Evolutionary conservation across 2,113 vertebrate species (phyloP).

Genomic region (Daphoenositta chrysoptera): DNA sequence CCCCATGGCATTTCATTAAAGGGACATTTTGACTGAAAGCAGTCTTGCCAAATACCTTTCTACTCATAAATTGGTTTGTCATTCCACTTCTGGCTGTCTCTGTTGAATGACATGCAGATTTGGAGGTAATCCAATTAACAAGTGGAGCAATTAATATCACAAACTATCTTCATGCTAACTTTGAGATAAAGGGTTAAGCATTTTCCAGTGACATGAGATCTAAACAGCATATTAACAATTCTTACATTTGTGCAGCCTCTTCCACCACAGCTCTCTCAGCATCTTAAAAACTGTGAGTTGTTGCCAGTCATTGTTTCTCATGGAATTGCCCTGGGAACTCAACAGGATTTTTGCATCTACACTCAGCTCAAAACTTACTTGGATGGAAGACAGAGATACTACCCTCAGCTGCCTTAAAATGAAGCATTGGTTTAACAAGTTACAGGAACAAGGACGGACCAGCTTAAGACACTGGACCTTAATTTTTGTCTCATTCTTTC

Average conservation of each 20-base stretch:
- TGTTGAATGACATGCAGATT: conserved; percentile 18
- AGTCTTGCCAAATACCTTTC: conserved; percentile 59
- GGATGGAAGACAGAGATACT: background rate
- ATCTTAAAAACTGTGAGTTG: background rate
- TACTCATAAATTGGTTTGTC: conserved; percentile 51
- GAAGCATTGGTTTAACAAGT: background rate
- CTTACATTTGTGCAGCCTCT: background rate
- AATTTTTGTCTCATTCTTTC: background rate
- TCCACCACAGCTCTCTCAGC: background rate
- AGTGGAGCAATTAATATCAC: background rate
- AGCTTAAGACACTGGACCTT: background rate
- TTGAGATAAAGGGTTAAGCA: background rate
- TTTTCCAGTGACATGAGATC: background rate
- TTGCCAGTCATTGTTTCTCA: background rate
- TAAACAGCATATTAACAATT: background rate
- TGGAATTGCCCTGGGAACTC: background rate
- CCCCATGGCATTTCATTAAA: conserved; percentile 69
- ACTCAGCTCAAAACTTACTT: background rate
- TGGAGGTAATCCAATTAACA: conserved; percentile 34
- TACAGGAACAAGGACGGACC: background rate
- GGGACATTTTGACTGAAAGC: conserved; percentile 62
- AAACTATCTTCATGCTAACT: background rate
- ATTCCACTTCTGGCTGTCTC: conserved; percentile 21
- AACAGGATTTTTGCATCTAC: background rate
- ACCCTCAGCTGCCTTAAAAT: background rate